Conservation (phyloP, 2,888 invertebrate species). For the Acleris holmiana region DNA sequence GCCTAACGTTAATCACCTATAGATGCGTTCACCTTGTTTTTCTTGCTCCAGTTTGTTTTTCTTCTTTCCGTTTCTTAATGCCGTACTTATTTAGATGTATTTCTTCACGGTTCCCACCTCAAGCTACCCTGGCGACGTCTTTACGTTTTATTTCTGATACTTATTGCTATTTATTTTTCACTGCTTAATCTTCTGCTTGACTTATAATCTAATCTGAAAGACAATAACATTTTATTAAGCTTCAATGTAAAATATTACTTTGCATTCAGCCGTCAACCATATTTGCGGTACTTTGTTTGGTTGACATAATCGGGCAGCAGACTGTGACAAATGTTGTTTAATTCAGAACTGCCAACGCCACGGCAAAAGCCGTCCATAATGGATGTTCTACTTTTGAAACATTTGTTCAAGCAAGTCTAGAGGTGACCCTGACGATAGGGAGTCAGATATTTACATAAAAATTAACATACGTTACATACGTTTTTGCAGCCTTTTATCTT, state of each 20-base stretch:
- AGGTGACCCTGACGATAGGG: slow-evolving; percentile 14
- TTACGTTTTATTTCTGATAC: too few species aligned
- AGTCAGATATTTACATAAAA: slow-evolving; percentile 13
- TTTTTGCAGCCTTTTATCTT: slow-evolving; percentile 19
- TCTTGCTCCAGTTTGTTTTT: too few species aligned
- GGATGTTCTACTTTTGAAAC: slow-evolving; percentile 28
- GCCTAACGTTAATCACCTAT: too few species aligned
- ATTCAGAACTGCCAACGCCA: slow-evolving; percentile 24
- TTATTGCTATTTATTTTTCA: too few species aligned
- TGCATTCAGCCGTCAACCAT: slow-evolving; percentile 28
- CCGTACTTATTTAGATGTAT: too few species aligned
- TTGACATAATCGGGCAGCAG: slow-evolving; percentile 35
- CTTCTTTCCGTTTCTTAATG: too few species aligned
- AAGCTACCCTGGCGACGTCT: too few species aligned
- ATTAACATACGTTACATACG: not conserved
- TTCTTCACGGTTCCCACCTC: too few species aligned
- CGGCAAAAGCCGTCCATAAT: slow-evolving; percentile 26
- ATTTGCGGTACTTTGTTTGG: slow-evolving; percentile 30
- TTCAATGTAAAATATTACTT: slow-evolving; percentile 21
- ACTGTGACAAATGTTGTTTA: slow-evolving; percentile 32
- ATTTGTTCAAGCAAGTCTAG: slow-evolving; percentile 27
- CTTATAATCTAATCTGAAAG: slow-evolving; percentile 1
- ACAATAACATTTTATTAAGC: not conserved
- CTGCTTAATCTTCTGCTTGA: not conserved
- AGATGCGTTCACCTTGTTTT: too few species aligned